Percentiles rank a stretch among this genome's conserved stretches.
phyloP scores from a whole-genome alignment of 1,140 invertebrate species.

The Phymastichus coffea region DNA sequence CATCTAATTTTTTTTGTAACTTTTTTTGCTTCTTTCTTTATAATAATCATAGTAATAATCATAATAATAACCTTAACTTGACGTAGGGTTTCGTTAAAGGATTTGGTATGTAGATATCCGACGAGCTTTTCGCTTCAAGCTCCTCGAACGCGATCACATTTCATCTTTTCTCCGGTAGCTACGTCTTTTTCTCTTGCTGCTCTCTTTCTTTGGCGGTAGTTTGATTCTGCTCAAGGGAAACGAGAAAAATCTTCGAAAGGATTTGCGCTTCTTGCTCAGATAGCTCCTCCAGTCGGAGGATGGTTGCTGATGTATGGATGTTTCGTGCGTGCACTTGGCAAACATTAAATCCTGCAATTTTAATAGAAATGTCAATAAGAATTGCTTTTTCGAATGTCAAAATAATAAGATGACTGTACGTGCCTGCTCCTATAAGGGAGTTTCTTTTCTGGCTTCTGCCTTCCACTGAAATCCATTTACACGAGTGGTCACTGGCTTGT shows the following conservation, averaged over 20 bases:
- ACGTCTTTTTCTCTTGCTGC: slow-evolving; percentile 11
- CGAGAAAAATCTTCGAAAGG: slow-evolving; percentile 54
- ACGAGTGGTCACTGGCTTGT: slow-evolving; percentile 54
- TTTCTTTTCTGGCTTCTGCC: slow-evolving; percentile 54
- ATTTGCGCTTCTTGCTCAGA: slow-evolving; percentile 52
- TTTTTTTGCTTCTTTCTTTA: slow-evolving; percentile 4
- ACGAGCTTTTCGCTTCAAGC: background rate
- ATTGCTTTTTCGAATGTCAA: background rate
- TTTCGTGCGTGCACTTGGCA: slow-evolving; percentile 20
- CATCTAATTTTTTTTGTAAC: slow-evolving; percentile 4
- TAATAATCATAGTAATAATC: background rate
- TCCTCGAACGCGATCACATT: slow-evolving; percentile 24
- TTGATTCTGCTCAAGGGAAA: slow-evolving; percentile 57
- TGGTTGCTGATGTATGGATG: background rate
- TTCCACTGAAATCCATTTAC: slow-evolving; percentile 58
- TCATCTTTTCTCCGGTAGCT: slow-evolving; percentile 18
- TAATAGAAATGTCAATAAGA: background rate
- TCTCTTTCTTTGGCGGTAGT: slow-evolving; percentile 53
- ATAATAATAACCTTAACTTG: slow-evolving; percentile 1
- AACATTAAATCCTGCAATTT: slow-evolving; percentile 23
- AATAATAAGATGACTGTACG: background rate
- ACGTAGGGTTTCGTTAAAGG: slow-evolving; percentile 12
- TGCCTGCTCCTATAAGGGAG: slow-evolving; percentile 50
- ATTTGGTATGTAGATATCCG: slow-evolving; percentile 28
- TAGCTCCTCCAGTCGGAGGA: slow-evolving; percentile 35